A percentile compares a stretch with the other conserved stretches of the same genome.
Conservation (phyloP, 2,113 vertebrate species). For the Notarius quadriscutis region DNA sequence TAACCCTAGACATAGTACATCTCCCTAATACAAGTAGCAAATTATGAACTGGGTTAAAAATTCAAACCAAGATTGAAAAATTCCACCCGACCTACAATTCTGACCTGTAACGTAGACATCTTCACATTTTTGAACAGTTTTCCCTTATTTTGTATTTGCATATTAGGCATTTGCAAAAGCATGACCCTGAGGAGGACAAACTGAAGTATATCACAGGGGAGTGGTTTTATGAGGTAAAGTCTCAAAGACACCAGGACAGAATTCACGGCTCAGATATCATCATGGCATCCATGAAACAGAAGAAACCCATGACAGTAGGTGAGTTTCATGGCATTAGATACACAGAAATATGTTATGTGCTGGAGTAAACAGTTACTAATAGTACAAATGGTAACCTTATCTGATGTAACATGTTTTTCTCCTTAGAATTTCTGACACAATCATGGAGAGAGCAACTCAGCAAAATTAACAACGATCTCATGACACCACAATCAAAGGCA, state of each 20-base stretch:
- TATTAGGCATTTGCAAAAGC: constrained; percentile 80
- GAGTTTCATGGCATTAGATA: constrained; percentile 41
- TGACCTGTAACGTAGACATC: too few relatives aligned
- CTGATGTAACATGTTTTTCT: background rate
- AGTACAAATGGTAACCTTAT: background rate
- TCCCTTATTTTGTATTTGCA: background rate
- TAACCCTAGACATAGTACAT: too few relatives aligned
- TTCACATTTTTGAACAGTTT: background rate
- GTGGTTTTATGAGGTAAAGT: constrained; percentile 96
- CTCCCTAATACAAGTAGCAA: too few relatives aligned
- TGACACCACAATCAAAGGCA: constrained; percentile 72
- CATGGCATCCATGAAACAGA: constrained; percentile 86
- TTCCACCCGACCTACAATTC: too few relatives aligned
- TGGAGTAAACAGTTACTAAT: background rate
- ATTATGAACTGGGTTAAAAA: too few relatives aligned
- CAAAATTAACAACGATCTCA: constrained; percentile 72
- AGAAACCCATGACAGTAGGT: constrained; percentile 73
- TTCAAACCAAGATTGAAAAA: too few relatives aligned
- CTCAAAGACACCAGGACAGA: constrained; percentile 86
- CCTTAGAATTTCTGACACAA: constrained; percentile 71
- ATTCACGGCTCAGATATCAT: constrained; percentile 93
- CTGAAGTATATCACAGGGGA: constrained; percentile 91
- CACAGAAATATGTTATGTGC: background rate
- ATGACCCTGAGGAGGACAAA: constrained; percentile 70
- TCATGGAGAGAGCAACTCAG: constrained; percentile 68